Base-by-base conservation (phyloP, 2,113 vertebrate genomes). In the cattle (Bos taurus) region DNA sequence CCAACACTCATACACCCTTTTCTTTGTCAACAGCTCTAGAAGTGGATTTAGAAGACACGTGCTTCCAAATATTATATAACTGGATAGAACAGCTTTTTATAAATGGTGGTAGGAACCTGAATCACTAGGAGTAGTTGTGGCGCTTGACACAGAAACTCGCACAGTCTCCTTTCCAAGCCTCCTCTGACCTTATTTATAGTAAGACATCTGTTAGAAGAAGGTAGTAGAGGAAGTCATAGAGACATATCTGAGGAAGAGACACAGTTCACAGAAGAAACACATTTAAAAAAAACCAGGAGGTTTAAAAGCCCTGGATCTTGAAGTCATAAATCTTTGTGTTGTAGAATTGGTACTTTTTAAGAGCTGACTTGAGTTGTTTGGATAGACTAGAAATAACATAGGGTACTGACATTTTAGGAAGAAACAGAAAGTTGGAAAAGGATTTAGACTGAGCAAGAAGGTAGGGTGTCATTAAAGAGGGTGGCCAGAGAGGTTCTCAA, bases 1-100 rank as follows among this genome's bases (percentile, higher is more conserved):
- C 36, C 67, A 67, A 82, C 33, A 57, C 46, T 71, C 89, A 71
- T 43, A 94, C 71, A 90, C 52, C 56, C 92, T 93, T 95, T 96
- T 82, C 54, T 95, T 57, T 94, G 86, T 50, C 83, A 62, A 23
- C 62, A 91, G 91, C 91, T 67, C 62, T 90, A 93, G 52, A 89
- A 89, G 30, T 48, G 57, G 74, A 87, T 96, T 97, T 95, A 95
- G 85, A 90, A 95, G 83, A 83, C 82, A 82, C 7, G 16, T 83
- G 50, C 28, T 71, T 93, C 62, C 50, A 86, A 95, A 59, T 89
- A 71, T 95, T 86, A 87, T 25, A 14, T 84, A 95, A 95, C 33
- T 87, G 33, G 54, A 40, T 67, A 14, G 60, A 96, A 54, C 43
- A 83, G 59, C 77, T 86, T 83, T 92, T 87, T 91, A 30, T 81